A percentile compares a stretch with the other conserved stretches of the same genome.
Conservation (phyloP, 2,113 vertebrate species). For the Peromyscus polionotus region DNA sequence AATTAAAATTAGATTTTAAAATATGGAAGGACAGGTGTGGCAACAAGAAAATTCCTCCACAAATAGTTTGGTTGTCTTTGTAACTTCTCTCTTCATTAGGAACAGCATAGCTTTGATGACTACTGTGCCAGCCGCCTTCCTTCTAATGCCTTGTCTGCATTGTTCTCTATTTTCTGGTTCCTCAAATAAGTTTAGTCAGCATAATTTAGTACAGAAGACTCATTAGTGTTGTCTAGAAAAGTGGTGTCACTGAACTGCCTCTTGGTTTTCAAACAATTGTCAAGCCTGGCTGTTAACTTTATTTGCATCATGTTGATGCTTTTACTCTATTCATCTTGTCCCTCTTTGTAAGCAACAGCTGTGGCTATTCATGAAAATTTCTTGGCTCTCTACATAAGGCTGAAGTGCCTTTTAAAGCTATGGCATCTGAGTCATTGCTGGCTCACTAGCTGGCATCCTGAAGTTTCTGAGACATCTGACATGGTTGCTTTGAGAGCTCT, state of each 20-base stretch:
- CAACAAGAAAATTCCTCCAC: conserved; percentile 61
- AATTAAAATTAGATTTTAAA: conserved; percentile 68
- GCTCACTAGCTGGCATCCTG: conserved; percentile 61
- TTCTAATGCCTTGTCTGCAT: conserved; percentile 10
- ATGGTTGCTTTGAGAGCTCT: conserved; percentile 60
- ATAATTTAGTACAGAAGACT: conserved; percentile 44
- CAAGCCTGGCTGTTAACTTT: conserved; percentile 58
- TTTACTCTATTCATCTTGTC: conserved; percentile 65
- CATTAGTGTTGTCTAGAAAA: conserved; percentile 21
- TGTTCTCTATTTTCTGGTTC: conserved; percentile 28
- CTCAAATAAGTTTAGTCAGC: conserved; percentile 22
- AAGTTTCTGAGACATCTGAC: conserved; percentile 49
- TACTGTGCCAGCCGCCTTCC: neutral
- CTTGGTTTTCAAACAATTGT: conserved; percentile 60
- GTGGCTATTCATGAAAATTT: conserved; percentile 67
- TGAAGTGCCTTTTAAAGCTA: conserved; percentile 67
- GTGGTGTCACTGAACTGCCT: neutral
- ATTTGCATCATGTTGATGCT: conserved; percentile 57
- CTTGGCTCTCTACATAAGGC: conserved; percentile 72
- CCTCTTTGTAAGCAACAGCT: conserved; percentile 25
- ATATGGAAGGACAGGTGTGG: conserved; percentile 41
- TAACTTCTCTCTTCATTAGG: conserved; percentile 45
- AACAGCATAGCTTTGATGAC: neutral
- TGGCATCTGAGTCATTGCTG: conserved; percentile 47
- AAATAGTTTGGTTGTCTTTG: neutral